These are phyloP conservation scores for Spinibarbus caldwelli DNA, from an alignment of 2,797 vertebrate species.

Conservation along the genomic window DNA sequence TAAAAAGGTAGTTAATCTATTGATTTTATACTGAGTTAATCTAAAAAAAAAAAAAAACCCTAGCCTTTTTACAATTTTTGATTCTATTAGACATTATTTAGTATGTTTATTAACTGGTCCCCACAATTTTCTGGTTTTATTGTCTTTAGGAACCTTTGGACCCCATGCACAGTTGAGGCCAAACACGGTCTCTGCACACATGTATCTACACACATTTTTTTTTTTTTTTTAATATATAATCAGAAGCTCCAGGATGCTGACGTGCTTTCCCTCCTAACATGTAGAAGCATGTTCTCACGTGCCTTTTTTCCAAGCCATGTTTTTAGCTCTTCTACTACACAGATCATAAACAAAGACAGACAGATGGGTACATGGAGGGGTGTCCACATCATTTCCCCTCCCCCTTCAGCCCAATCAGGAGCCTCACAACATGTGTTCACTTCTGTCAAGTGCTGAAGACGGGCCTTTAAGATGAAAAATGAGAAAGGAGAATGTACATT, in stretches of 20 bases:
- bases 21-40: too few species aligned
- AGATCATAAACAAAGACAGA: constrained; percentile 32
- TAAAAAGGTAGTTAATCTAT: not conserved
- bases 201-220: not conserved
- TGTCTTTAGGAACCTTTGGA: not conserved
- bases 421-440: constrained; percentile 46
- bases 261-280: constrained; percentile 13
- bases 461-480: constrained; percentile 28
- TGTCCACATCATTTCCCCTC: constrained; percentile 15
- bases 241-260: not conserved
- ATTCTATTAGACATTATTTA: not conserved
- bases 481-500: not conserved
- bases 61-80: not conserved
- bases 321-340: constrained; percentile 15
- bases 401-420: constrained; percentile 25
- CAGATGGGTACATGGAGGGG: constrained; percentile 43
- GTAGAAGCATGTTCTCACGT: not conserved
- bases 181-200: not conserved
- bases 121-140: not conserved
- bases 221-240: too few species aligned
- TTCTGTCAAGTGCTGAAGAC: constrained; percentile 27
- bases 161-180: not conserved
- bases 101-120: too few species aligned
- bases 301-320: constrained; percentile 18
- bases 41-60: too few species aligned